Conservation (phyloP, 64 coral and sea anemone genomes). For the Stichodactyla mertensii region DNA sequence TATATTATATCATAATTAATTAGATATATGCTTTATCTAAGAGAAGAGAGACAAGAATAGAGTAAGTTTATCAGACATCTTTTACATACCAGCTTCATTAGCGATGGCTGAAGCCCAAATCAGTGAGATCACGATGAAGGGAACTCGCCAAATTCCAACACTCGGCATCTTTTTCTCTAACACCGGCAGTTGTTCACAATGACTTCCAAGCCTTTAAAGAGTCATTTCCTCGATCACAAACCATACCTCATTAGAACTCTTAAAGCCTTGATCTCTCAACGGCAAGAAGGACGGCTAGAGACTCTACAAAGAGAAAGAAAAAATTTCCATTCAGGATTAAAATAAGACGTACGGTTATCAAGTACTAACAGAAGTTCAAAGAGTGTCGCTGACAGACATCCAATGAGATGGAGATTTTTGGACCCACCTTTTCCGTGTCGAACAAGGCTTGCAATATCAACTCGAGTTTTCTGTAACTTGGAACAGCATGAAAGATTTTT, state of each 20-base stretch:
- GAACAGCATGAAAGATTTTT: neutral
- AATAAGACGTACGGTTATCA: neutral
- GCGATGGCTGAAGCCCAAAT: neutral
- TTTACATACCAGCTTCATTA: slow-evolving; percentile 1
- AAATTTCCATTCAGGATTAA: neutral
- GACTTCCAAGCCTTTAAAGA: neutral
- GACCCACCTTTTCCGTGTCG: neutral
- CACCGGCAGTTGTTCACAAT: neutral
- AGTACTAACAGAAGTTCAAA: neutral
- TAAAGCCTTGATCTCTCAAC: neutral
- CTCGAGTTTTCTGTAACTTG: neutral
- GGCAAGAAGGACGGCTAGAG: neutral
- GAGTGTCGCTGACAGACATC: neutral
- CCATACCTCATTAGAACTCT: neutral
- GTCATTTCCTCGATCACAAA: neutral
- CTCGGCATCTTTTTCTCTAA: neutral
- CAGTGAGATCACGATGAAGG: neutral
- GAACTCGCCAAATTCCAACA: neutral
- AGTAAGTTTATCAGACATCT: neutral
- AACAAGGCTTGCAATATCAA: neutral
- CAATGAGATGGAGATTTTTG: neutral
- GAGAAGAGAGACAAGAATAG: neutral
- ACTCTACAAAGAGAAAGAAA: neutral
- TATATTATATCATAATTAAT: neutral
- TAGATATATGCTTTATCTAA: neutral